These are phyloP conservation scores for Rhagologus leucostigma DNA, from an alignment of 2,113 vertebrate species.

Conservation along the genomic window DNA sequence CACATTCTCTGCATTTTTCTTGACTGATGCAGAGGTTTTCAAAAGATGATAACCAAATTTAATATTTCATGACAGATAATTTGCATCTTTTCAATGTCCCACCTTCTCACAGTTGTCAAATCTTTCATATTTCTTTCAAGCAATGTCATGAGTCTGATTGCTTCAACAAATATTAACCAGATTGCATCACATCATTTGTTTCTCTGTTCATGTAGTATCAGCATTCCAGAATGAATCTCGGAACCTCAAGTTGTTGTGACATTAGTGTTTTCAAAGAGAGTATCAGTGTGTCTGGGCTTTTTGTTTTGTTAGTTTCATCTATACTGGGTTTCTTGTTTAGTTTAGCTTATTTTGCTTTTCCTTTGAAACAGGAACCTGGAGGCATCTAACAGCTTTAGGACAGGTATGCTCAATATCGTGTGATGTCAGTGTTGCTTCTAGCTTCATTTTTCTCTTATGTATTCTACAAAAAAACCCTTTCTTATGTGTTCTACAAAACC, in stretches of 20 bases:
- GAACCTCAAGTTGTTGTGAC: neutral
- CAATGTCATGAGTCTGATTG: neutral
- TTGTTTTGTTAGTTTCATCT: neutral
- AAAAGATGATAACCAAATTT: neutral
- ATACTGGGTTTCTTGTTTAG: neutral
- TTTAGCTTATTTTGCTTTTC: neutral
- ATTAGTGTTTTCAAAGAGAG: neutral
- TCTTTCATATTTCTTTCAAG: neutral
- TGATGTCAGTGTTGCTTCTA: neutral
- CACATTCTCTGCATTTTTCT: neutral
- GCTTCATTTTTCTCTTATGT: neutral
- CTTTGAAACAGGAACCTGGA: neutral
- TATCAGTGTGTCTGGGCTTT: neutral
- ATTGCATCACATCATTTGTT: neutral
- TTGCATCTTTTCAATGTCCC: neutral
- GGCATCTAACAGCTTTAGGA: neutral
- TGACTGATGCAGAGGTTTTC: neutral
- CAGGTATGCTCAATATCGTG: neutral
- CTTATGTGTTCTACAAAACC: neutral
- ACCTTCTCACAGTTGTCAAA: neutral
- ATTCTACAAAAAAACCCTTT: neutral
- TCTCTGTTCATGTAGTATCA: neutral
- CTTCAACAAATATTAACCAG: neutral
- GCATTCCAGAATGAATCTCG: neutral
- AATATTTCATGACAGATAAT: neutral